These are phyloP conservation scores for Sphenopsis melanotis DNA, from an alignment of 2,797 vertebrate species.

Conservation along the genomic window DNA sequence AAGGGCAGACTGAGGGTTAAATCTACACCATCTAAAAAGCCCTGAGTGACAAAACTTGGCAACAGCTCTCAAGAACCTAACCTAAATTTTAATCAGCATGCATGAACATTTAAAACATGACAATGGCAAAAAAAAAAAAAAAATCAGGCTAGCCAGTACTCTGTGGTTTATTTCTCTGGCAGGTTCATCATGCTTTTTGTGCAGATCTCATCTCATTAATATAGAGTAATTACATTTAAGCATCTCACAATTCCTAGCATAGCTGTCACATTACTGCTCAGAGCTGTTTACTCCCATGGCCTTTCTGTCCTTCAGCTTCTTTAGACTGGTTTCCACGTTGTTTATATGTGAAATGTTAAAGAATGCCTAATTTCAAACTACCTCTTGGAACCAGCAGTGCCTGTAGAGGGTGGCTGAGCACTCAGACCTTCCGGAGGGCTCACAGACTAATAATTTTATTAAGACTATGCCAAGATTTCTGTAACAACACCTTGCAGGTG, in stretches of 20 bases:
- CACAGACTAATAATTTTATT: neutral
- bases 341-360: neutral
- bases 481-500: neutral
- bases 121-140: constrained; percentile 12
- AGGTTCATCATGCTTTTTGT: constrained; percentile 20
- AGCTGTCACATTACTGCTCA: constrained; percentile 25
- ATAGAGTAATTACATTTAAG: constrained; percentile 38
- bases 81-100: constrained; percentile 22
- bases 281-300: neutral
- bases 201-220: constrained; percentile 33
- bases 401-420: neutral
- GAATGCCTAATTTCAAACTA: neutral
- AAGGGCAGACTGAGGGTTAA: constrained; percentile 33
- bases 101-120: constrained; percentile 37
- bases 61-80: neutral
- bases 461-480: neutral
- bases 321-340: neutral
- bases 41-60: constrained; percentile 28
- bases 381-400: neutral
- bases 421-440: neutral
- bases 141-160: constrained; percentile 19
- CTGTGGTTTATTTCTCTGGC: constrained; percentile 38
- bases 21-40: constrained; percentile 11
- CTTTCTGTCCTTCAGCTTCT: neutral
- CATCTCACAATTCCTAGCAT: constrained; percentile 6